These are phyloP conservation scores for Myopa testacea DNA, from an alignment of 2,888 invertebrate species.

Conservation along the genomic window DNA sequence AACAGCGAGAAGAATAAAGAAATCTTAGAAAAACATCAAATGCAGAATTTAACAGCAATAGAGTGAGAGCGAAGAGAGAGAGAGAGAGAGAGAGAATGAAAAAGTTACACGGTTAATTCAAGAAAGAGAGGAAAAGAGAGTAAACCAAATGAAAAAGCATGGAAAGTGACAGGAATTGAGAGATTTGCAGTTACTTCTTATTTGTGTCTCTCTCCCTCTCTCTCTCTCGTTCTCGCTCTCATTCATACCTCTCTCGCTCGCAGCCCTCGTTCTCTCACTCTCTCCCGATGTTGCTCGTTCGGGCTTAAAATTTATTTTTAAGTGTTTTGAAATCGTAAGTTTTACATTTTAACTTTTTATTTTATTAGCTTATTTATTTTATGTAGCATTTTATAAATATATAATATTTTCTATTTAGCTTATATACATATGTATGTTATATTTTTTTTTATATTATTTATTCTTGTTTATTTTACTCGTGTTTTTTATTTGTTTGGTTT, in stretches of 20 bases:
- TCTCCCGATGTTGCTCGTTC: neutral
- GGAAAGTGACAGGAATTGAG: neutral
- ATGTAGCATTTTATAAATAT: too few species aligned
- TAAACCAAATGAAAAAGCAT: neutral
- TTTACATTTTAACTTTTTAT: too few species aligned
- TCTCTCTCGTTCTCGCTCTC: slow-evolving; percentile 12
- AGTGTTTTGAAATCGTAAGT: too few species aligned
- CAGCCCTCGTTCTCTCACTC: neutral
- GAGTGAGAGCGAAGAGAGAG: slow-evolving; percentile 6
- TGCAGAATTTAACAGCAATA: neutral
- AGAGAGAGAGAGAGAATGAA: neutral
- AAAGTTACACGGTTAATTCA: neutral
- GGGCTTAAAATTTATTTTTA: too few species aligned
- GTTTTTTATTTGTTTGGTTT: too few species aligned
- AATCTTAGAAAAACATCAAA: neutral
- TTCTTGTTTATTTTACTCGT: too few species aligned
- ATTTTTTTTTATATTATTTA: too few species aligned
- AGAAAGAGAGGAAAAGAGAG: neutral
- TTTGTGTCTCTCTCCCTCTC: neutral
- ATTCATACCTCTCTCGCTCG: too few species aligned
- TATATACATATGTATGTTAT: too few species aligned
- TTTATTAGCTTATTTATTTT: too few species aligned
- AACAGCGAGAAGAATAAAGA: neutral
- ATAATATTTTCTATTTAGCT: too few species aligned
- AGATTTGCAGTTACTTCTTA: neutral